These are phyloP conservation scores for Epicampocera succincta DNA, from an alignment of 2,888 invertebrate species.

Conservation along the genomic window DNA sequence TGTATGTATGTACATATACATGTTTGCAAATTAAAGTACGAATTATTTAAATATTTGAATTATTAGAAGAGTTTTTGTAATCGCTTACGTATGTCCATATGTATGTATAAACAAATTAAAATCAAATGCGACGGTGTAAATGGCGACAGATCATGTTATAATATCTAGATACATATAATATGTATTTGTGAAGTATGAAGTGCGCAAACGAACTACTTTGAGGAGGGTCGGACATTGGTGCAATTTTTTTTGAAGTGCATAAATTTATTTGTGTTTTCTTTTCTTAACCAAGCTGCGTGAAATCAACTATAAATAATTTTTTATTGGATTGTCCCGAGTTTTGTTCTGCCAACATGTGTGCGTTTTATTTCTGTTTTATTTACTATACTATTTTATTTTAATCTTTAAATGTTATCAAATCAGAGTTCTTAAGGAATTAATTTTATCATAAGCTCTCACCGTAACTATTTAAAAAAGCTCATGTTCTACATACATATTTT, in stretches of 20 bases:
- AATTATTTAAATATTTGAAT: too few species aligned
- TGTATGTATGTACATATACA: too few species aligned
- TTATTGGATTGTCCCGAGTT: slow-evolving; percentile 50
- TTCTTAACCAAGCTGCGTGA: slow-evolving; percentile 24
- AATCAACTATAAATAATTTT: slow-evolving; percentile 51
- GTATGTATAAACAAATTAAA: slow-evolving; percentile 31
- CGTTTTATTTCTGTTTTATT: slow-evolving; percentile 50
- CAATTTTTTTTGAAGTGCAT: slow-evolving; percentile 26
- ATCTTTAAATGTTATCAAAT: slow-evolving; percentile 50
- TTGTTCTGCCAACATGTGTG: slow-evolving; percentile 61
- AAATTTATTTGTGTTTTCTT: slow-evolving; percentile 35
- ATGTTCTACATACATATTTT: too few species aligned
- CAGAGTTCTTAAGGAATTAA: slow-evolving; percentile 28
- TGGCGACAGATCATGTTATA: slow-evolving; percentile 48
- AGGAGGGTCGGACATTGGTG: slow-evolving; percentile 54
- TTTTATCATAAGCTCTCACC: background rate
- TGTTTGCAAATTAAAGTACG: too few species aligned
- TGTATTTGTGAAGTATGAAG: slow-evolving; percentile 3
- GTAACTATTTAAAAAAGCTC: too few species aligned
- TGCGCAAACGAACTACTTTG: slow-evolving; percentile 34
- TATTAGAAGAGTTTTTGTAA: too few species aligned
- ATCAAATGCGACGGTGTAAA: slow-evolving; percentile 31
- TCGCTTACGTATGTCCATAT: background rate
- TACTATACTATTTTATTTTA: slow-evolving; percentile 26
- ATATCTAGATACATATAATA: slow-evolving; percentile 42